Evolutionary conservation across 2,888 invertebrate species (phyloP), one percentile per base, ranked within the genome.

Genomic region (Epirrhoe tristata): DNA sequence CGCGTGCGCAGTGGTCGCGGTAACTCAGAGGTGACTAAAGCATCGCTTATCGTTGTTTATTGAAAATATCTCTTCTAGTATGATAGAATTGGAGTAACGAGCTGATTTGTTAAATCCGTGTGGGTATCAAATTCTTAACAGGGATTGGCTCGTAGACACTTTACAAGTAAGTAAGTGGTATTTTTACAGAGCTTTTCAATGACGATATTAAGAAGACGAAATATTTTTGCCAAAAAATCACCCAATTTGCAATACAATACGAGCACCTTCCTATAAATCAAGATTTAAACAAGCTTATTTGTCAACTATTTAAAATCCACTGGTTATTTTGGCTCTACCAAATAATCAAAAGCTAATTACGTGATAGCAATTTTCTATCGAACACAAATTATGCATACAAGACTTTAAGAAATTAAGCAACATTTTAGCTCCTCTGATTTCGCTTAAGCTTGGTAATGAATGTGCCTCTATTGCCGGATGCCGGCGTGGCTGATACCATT

Each of bases 391-490:
- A n/a, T n/a, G n/a, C n/a, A n/a, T n/a, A n/a, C n/a, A n/a, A n/a
- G n/a, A n/a, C n/a, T n/a, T n/a, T n/a, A n/a, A n/a, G n/a, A n/a
- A n/a, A n/a, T n/a, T n/a, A n/a, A n/a, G 5, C 6, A 73, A 7
- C 87, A 89, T 89, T 77, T 90, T 92, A 92, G 60, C 67, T 70
- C 70, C 69, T 72, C 82, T 86, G 85, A 88, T 90, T 88, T 88
- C 89, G 84, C 82, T 82, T 83, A 81, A 86, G 86, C 85, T 78
- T 72, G 74, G 85, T 91, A 89, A 91, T 92, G 91, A 91, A 93
- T 91, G 91, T 89, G 90, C 88, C 90, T 91, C 90, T 90, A 91
- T 90, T 90, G 85, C 88, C 79, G 83, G 89, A 89, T 89, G 87
- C 84, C 76, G 83, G 89, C 90, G 89, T 90, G 88, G 75, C 70